These are phyloP conservation scores for Microplitis deprimator DNA, from an alignment of 2,888 invertebrate genomes.

Conservation along the genomic window DNA sequence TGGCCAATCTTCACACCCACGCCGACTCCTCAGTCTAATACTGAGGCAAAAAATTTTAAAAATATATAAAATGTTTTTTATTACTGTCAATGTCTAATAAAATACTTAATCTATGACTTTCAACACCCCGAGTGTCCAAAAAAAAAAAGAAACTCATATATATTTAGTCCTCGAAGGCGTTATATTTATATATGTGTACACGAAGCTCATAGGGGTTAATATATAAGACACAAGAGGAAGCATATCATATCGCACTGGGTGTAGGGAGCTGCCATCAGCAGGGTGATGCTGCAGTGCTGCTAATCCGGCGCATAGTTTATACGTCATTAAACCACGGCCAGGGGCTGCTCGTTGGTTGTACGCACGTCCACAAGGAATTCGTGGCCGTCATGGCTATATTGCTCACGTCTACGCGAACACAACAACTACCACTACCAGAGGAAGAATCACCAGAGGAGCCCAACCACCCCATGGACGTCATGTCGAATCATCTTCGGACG, in stretches of 20 bases:
- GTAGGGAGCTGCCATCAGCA: not conserved
- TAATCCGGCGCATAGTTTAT: constrained; percentile 72
- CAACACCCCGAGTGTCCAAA: too few relatives aligned
- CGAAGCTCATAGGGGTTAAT: not conserved
- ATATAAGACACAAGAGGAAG: not conserved
- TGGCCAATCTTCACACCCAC: not conserved
- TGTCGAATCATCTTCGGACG: constrained; percentile 68
- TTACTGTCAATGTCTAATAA: too few relatives aligned
- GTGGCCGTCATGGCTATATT: constrained; percentile 68
- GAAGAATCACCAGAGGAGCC: constrained; percentile 42
- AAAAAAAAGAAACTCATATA: too few relatives aligned
- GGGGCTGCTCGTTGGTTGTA: constrained; percentile 52
- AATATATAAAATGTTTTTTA: too few relatives aligned
- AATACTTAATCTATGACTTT: too few relatives aligned
- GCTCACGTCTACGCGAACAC: constrained; percentile 57
- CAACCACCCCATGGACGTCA: constrained; percentile 64
- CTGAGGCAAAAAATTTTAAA: too few relatives aligned
- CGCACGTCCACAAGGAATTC: constrained; percentile 67
- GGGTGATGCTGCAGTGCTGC: constrained; percentile 51
- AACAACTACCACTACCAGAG: constrained; percentile 38
- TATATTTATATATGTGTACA: constrained; percentile 10
- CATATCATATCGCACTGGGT: not conserved
- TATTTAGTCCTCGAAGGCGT: not conserved
- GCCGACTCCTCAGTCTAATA: not conserved
- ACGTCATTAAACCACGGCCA: constrained; percentile 68